phyloP scores from a whole-genome alignment of 2,113 vertebrate genomes.

The Mionectes macconnelli region DNA sequence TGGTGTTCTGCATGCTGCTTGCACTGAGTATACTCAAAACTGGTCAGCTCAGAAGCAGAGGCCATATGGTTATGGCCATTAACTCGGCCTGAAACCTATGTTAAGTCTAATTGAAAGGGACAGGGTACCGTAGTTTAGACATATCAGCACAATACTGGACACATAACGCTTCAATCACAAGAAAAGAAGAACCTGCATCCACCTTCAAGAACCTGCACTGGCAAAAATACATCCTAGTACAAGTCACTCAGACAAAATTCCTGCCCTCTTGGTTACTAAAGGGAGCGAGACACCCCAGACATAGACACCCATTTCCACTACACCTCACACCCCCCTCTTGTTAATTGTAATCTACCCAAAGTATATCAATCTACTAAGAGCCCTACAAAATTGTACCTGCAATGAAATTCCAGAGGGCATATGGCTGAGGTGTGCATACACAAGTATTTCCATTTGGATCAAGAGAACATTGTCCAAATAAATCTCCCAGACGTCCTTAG shows the following conservation, averaged over 20 bases:
- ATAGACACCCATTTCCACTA: fast-evolving
- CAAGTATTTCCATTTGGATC: background rate
- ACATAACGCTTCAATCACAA: background rate
- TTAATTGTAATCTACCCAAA: background rate
- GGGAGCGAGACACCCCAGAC: background rate
- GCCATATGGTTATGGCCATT: background rate
- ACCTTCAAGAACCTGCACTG: background rate
- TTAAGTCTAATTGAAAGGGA: background rate
- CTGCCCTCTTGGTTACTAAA: background rate
- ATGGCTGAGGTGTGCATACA: fast-evolving
- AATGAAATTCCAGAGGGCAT: background rate
- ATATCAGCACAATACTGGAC: background rate
- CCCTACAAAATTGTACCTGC: background rate
- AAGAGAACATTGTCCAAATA: background rate
- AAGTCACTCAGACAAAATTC: background rate
- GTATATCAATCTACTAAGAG: background rate
- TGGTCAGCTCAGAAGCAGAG: background rate
- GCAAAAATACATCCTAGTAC: background rate
- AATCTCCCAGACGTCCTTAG: background rate
- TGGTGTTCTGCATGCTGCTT: background rate
- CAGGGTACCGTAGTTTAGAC: background rate
- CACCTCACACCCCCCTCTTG: fast-evolving
- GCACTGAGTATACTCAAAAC: background rate
- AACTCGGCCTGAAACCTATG: background rate
- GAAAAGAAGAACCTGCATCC: background rate